These are phyloP conservation scores for Argynnis bischoffii DNA, from an alignment of 2,888 invertebrate genomes.

Conservation along the genomic window DNA sequence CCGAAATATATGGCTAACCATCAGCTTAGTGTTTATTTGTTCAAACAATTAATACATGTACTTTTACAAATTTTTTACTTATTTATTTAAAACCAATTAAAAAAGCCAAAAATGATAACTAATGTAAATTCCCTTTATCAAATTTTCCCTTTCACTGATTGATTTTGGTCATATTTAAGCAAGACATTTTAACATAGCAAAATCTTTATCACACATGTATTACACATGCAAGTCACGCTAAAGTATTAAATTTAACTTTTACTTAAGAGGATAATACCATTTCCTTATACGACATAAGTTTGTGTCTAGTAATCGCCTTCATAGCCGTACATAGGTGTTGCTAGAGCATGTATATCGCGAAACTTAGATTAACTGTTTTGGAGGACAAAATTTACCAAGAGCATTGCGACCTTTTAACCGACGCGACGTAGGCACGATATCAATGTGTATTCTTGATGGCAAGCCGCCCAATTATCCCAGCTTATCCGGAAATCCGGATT, in stretches of 20 bases:
- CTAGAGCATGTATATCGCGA: slow-evolving; percentile 31
- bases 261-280: slow-evolving; percentile 5
- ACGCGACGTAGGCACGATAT: slow-evolving; percentile 11
- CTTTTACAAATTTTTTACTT: too few species aligned
- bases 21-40: too few species aligned
- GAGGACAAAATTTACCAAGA: slow-evolving; percentile 38
- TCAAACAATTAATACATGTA: too few species aligned
- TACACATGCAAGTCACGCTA: background rate
- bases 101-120: too few species aligned
- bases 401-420: slow-evolving; percentile 19
- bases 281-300: slow-evolving; percentile 19
- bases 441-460: slow-evolving; percentile 24
- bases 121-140: too few species aligned
- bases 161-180: background rate
- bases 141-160: background rate
- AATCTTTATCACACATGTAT: slow-evolving; percentile 6
- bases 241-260: slow-evolving; percentile 16
- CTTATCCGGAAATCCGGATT: slow-evolving; percentile 31
- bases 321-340: background rate
- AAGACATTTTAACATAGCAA: background rate
- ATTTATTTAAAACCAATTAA: too few species aligned
- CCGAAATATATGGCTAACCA: too few species aligned
- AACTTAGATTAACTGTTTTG: slow-evolving; percentile 44
- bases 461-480: slow-evolving; percentile 31
- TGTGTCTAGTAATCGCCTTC: slow-evolving; percentile 3